phyloP scores from a whole-genome alignment of 2,888 invertebrate genomes.

The Elmis aenea region DNA sequence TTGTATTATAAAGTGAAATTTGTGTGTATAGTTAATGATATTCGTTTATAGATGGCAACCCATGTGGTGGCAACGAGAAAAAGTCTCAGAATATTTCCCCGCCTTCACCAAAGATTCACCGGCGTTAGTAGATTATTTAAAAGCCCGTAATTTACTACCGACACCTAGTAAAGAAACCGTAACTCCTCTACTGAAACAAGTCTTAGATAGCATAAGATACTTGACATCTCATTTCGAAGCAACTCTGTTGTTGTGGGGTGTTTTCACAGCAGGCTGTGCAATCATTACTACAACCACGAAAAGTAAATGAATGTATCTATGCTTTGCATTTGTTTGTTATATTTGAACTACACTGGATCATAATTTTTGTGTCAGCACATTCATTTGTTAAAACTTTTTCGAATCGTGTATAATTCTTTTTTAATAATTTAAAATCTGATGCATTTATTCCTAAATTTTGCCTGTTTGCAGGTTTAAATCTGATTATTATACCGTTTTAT shows the following conservation, averaged over 20 bases:
- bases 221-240: constrained; percentile 49
- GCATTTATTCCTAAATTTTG: too few relatives aligned
- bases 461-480: too few relatives aligned
- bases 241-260: constrained; percentile 52
- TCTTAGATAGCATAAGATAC: constrained; percentile 49
- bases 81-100: constrained; percentile 56
- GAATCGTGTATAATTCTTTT: too few relatives aligned
- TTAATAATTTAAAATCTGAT: too few relatives aligned
- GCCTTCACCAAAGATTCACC: constrained; percentile 55
- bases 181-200: constrained; percentile 45
- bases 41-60: constrained; percentile 36
- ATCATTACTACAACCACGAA: constrained; percentile 47
- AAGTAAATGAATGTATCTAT: constrained; percentile 11
- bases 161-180: constrained; percentile 36
- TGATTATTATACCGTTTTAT: too few relatives aligned
- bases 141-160: constrained; percentile 52
- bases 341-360: too few relatives aligned
- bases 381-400: too few relatives aligned
- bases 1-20: too few relatives aligned
- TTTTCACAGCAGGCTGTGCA: constrained; percentile 54
- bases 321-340: neutral
- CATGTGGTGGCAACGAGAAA: constrained; percentile 57
- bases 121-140: constrained; percentile 54
- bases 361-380: too few relatives aligned
- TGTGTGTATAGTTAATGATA: neutral